phyloP scores from a whole-genome alignment of 2,888 invertebrate genomes.

The Epinotia brunnichana region DNA sequence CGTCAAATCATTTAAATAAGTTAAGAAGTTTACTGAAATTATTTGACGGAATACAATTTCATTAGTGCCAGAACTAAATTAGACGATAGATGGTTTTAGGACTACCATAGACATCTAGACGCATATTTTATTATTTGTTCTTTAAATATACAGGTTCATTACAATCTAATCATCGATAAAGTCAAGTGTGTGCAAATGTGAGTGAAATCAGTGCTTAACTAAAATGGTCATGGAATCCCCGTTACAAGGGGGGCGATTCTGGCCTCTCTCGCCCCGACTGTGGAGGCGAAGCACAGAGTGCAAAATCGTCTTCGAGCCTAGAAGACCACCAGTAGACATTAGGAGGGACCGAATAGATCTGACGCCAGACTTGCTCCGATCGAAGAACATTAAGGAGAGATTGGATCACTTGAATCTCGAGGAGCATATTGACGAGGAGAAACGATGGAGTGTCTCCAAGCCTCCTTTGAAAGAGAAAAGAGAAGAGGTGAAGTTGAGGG shows the following conservation, averaged over 20 bases:
- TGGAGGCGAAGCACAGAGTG: constrained; percentile 80
- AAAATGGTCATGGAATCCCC: constrained; percentile 81
- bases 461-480: constrained; percentile 70
- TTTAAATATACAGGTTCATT: constrained; percentile 18
- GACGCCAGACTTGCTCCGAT: constrained; percentile 71
- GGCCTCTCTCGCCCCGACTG: constrained; percentile 77
- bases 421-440: constrained; percentile 56
- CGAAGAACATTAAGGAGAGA: constrained; percentile 67
- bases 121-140: background rate
- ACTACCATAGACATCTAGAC: background rate
- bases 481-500: constrained; percentile 71
- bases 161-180: constrained; percentile 32
- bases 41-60: background rate
- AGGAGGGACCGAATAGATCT: constrained; percentile 59
- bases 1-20: too few relatives aligned
- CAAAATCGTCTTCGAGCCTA: constrained; percentile 77
- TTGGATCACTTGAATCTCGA: constrained; percentile 70
- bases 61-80: background rate
- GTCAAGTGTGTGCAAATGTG: constrained; percentile 50
- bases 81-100: background rate
- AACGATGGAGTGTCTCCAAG: constrained; percentile 70
- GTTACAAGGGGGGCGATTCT: constrained; percentile 72
- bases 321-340: constrained; percentile 67
- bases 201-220: constrained; percentile 46
- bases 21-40: background rate